Evolutionary conservation across 2,113 vertebrate genomes (phyloP), one percentile per base, ranked within the genome.

Genomic region (Vulpes lagopus): DNA sequence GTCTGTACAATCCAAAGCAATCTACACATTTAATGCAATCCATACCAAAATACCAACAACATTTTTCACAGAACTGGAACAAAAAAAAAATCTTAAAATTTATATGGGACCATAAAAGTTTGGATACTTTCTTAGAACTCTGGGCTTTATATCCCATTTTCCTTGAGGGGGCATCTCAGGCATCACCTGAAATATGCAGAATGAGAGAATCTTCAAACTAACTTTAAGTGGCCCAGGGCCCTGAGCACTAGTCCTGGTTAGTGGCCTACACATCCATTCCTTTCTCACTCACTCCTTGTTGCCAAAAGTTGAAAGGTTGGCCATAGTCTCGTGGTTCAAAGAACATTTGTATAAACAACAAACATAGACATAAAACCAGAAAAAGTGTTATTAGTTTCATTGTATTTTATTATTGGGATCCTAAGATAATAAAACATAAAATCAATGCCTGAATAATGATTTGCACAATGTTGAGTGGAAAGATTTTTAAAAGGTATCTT

Each of bases 181-280:
- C 8, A 23, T n/a, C 11, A 62, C 25, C 3, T 38, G 49, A 76
- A 16, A 5, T 23, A 15, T 0, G 6, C 8, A 80, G 32, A 1
- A 16, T 2, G 8, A 57, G 35, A 32, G 3, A 23, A 16, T 20
- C 8, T 57, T 71, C 71, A 14, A 4, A 0, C 14, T 32, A 19
- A 62, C 3, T 60, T 38, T 74, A 2, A 15, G 2, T 12, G 30
- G 20, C 30, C 2, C 2, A 65, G 55, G 69, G 1, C 1, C 5
- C 23, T 30, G 43, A 62, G 12, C 16, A 23, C 20, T 62, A 5
- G 19, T 35, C 25, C 64, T 19, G 1, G 9, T 78, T 12, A 23
- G 14, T 60, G 51, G 27, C 4, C 3, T 51, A 17, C 0, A 6
- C 0, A 17, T 64, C n/a, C 1, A 1, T 71, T 69, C 19, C 1